Percentiles rank a stretch among this genome's conserved stretches.
phyloP scores from a whole-genome alignment of 2,888 invertebrate genomes.

The Cataglyphis rosenhaueri region DNA sequence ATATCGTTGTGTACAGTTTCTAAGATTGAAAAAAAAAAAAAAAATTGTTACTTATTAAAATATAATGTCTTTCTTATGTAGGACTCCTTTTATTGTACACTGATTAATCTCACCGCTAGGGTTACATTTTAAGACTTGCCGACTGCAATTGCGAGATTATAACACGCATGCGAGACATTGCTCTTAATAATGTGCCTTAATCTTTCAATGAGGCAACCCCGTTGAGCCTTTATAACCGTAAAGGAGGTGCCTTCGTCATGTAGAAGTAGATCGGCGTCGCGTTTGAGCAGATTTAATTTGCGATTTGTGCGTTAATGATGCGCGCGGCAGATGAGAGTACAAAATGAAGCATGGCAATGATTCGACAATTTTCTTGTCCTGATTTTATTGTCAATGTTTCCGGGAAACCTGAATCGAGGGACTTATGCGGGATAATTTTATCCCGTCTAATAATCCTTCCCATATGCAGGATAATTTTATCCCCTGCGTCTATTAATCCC shows the following conservation, averaged over 20 bases:
- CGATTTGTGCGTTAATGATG: slow-evolving; percentile 43
- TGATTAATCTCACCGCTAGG: slow-evolving; percentile 37
- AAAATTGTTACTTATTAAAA: slow-evolving; percentile 16
- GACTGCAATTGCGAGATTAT: slow-evolving; percentile 38
- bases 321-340: slow-evolving; percentile 24
- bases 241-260: slow-evolving; percentile 28
- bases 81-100: slow-evolving; percentile 7
- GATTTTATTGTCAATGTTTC: slow-evolving; percentile 47
- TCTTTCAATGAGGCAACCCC: slow-evolving; percentile 54
- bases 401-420: slow-evolving; percentile 29
- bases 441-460: slow-evolving; percentile 20
- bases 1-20: not conserved
- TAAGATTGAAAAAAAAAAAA: not conserved
- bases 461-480: slow-evolving; percentile 32
- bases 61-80: not conserved
- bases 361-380: slow-evolving; percentile 35
- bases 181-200: slow-evolving; percentile 54
- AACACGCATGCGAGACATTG: slow-evolving; percentile 32
- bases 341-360: slow-evolving; percentile 31
- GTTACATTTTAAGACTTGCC: slow-evolving; percentile 30
- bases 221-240: slow-evolving; percentile 32
- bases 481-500: slow-evolving; percentile 10
- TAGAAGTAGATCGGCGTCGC: slow-evolving; percentile 40
- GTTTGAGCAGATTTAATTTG: slow-evolving; percentile 43
- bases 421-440: slow-evolving; percentile 34